A percentile compares a stretch with the other conserved stretches of the same genome.
Evolutionary conservation across 2,888 invertebrate species (phyloP).

Genomic region (Noctuana brunneofusca): DNA sequence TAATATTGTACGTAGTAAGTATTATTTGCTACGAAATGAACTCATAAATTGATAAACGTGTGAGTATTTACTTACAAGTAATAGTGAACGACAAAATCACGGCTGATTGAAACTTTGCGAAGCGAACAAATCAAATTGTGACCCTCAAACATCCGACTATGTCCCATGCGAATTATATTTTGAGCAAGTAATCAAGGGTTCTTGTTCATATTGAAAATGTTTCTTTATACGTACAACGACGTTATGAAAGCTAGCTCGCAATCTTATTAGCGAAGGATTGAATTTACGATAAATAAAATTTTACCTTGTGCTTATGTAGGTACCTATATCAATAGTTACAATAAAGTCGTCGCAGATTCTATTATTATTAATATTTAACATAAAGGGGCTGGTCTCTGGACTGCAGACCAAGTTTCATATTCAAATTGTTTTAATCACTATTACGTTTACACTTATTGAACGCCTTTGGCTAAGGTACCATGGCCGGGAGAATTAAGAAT

Average conservation of each 20-base stretch:
- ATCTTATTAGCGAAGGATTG: not conserved
- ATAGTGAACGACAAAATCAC: not conserved
- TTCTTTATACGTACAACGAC: not conserved
- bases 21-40: not conserved
- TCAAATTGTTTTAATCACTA: too few relatives aligned
- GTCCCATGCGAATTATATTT: not conserved
- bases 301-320: too few relatives aligned
- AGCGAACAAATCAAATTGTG: not conserved
- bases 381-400: too few relatives aligned
- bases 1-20: too few relatives aligned
- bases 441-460: too few relatives aligned
- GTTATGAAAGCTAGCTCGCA: conserved; percentile 1
- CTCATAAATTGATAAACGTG: too few relatives aligned
- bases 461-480: too few relatives aligned
- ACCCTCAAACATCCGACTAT: not conserved
- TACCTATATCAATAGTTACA: too few relatives aligned
- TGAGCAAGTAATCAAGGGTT: not conserved
- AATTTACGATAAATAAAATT: not conserved
- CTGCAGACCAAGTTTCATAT: too few relatives aligned
- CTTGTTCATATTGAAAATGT: not conserved
- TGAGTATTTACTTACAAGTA: not conserved
- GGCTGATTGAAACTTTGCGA: not conserved
- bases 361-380: too few relatives aligned
- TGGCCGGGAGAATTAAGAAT: too few relatives aligned
- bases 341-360: too few relatives aligned